Evolutionary conservation across 2,888 invertebrate species (phyloP).

Genomic region (Pemphredon lugubris): DNA sequence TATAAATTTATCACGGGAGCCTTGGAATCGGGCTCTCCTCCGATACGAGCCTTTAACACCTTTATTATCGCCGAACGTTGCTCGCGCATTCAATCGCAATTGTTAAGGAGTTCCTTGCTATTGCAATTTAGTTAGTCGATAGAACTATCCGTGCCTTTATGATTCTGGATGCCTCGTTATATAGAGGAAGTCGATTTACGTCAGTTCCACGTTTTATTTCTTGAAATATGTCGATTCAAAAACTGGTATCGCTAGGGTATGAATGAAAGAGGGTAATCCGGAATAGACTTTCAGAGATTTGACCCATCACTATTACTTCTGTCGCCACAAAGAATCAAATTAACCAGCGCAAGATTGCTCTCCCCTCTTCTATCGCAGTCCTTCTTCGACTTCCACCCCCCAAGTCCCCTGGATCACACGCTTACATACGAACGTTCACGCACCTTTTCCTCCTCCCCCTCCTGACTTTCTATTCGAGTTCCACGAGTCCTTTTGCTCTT

Average conservation of each 20-base stretch:
- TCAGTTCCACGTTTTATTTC: neutral
- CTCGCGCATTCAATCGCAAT: too few species aligned
- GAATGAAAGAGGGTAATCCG: conserved; percentile 68
- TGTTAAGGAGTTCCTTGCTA: too few species aligned
- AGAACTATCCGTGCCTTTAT: too few species aligned
- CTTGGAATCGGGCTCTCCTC: conserved; percentile 16
- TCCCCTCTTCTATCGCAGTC: conserved; percentile 28
- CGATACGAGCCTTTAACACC: neutral
- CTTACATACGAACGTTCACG: conserved; percentile 33
- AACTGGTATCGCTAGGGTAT: conserved; percentile 32
- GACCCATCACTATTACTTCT: conserved; percentile 73
- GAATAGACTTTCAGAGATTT: conserved; percentile 73
- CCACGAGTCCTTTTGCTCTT: conserved; percentile 68
- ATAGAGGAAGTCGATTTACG: neutral
- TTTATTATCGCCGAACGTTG: neutral
- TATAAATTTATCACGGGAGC: conserved; percentile 65
- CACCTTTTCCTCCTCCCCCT: conserved; percentile 56
- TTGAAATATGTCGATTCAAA: neutral
- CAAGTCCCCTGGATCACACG: conserved; percentile 18
- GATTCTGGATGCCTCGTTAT: neutral
- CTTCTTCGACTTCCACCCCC: neutral
- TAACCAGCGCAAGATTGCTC: conserved; percentile 72
- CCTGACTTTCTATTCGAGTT: conserved; percentile 66
- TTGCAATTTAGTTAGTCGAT: too few species aligned
- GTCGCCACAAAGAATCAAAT: conserved; percentile 77